These are phyloP conservation scores for Eledone cirrhosa DNA, from an alignment of 2,888 invertebrate species.

Conservation along the genomic window DNA sequence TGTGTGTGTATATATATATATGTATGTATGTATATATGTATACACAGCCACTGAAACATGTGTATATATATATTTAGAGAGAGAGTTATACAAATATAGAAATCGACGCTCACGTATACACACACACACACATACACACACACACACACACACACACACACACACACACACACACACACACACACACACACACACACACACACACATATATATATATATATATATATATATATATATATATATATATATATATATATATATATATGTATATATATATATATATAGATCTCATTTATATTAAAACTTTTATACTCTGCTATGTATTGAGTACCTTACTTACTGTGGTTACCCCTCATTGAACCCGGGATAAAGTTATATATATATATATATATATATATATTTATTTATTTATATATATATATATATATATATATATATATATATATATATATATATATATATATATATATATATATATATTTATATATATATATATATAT, in stretches of 20 bases:
- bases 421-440: too few species aligned
- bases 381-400: neutral
- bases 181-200: neutral
- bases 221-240: neutral
- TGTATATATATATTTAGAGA: constrained; percentile 7
- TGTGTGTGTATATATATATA: neutral
- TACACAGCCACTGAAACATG: neutral
- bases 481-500: neutral
- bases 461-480: neutral
- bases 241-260: neutral
- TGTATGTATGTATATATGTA: neutral
- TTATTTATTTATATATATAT: neutral
- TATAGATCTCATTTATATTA: neutral
- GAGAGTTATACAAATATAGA: neutral
- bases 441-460: too few species aligned
- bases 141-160: neutral
- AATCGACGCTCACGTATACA: neutral
- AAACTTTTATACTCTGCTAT: too few species aligned
- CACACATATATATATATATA: neutral
- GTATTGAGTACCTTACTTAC: too few species aligned
- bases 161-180: neutral
- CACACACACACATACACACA: neutral
- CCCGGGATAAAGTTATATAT: too few species aligned
- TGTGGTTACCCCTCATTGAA: too few species aligned
- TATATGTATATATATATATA: neutral